phyloP scores from a whole-genome alignment of 2,113 vertebrate species.

The Mus musculus region DNA sequence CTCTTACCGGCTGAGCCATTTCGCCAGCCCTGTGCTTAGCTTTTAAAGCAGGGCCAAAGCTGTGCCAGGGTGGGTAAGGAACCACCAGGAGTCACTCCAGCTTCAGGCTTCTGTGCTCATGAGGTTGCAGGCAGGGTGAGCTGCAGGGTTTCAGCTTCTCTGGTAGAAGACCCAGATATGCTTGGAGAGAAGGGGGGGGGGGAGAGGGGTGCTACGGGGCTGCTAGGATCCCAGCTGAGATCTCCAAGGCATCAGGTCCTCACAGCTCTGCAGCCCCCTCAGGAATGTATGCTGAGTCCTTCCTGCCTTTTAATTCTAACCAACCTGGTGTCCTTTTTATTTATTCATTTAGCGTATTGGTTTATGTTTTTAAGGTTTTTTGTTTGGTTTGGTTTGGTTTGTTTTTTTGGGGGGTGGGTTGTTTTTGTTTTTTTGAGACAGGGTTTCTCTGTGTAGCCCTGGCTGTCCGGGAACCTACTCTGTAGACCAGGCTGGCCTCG shows the following conservation, averaged over 20 bases:
- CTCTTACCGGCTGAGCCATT: no score
- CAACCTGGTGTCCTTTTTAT: neutral
- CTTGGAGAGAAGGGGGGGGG: neutral
- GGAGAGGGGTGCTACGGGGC: neutral
- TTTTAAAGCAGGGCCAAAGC: neutral
- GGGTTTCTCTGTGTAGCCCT: no score
- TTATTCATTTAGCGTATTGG: neutral
- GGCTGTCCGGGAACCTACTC: no score
- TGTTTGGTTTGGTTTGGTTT: no score
- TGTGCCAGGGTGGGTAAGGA: neutral
- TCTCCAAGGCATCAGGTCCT: neutral
- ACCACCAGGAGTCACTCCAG: neutral
- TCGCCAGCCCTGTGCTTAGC: no score
- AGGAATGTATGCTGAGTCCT: neutral
- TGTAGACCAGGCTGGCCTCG: no score
- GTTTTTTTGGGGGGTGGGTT: no score
- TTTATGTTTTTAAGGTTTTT: neutral
- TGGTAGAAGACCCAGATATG: fast-evolving
- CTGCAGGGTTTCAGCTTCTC: neutral
- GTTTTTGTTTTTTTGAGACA: no score
- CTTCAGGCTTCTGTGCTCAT: neutral
- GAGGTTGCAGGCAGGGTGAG: neutral
- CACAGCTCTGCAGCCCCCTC: no score
- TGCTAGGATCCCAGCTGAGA: neutral
- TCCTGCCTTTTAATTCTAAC: neutral